phyloP scores from a whole-genome alignment of 2,888 invertebrate genomes.

The Nymphalis c-album region DNA sequence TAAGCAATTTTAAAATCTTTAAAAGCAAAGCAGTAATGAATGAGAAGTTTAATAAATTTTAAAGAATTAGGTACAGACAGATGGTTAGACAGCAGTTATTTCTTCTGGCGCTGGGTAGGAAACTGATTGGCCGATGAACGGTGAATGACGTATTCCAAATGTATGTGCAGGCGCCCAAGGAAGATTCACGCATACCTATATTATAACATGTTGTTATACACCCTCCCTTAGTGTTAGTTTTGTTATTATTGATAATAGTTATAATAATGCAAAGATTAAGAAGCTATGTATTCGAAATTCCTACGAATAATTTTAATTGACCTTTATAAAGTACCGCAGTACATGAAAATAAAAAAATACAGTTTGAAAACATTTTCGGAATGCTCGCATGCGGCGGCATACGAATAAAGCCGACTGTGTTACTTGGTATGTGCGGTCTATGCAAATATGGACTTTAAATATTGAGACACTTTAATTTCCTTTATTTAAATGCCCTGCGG shows the following conservation, averaged over 20 bases:
- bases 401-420: too few species aligned
- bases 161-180: constrained; percentile 86
- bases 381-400: too few species aligned
- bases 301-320: too few species aligned
- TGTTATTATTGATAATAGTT: not conserved
- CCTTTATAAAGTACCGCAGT: too few species aligned
- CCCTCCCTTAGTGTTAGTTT: constrained; percentile 9
- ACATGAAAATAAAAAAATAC: not conserved
- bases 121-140: constrained; percentile 81
- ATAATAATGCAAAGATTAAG: not conserved
- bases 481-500: too few species aligned
- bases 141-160: constrained; percentile 90
- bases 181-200: constrained; percentile 80
- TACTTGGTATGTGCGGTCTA: too few species aligned
- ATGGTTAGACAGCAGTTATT: constrained; percentile 58
- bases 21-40: constrained; percentile 17
- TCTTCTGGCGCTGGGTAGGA: constrained; percentile 69
- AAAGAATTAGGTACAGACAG: constrained; percentile 45
- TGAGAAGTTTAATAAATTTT: constrained; percentile 25
- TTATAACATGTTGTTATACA: constrained; percentile 21
- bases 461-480: too few species aligned
- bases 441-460: too few species aligned
- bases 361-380: too few species aligned
- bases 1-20: not conserved
- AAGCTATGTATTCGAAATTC: not conserved